These are phyloP conservation scores for Leptinotarsa texana DNA, from an alignment of 1,140 invertebrate genomes.

Conservation along the genomic window DNA sequence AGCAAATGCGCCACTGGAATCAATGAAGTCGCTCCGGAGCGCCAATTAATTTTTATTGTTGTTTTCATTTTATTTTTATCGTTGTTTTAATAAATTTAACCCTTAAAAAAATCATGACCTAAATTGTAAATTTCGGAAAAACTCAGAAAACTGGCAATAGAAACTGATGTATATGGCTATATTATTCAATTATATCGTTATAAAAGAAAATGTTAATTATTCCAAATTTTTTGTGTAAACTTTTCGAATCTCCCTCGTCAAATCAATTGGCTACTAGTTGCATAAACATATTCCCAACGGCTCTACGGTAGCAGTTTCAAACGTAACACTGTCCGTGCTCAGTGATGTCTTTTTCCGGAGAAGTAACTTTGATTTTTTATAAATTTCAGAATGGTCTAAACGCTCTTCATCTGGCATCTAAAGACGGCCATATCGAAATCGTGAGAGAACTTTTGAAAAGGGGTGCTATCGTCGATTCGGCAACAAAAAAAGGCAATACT, in stretches of 20 bases:
- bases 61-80: too few relatives aligned
- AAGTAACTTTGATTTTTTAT: constrained; percentile 19
- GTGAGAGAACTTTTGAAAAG: constrained; percentile 88
- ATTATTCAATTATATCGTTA: too few relatives aligned
- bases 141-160: too few relatives aligned
- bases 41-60: too few relatives aligned
- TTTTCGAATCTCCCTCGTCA: neutral
- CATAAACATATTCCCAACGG: neutral
- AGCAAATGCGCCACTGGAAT: too few relatives aligned
- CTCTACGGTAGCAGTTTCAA: neutral
- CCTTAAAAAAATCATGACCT: too few relatives aligned
- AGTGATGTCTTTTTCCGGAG: neutral
- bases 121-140: too few relatives aligned
- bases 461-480: constrained; percentile 92
- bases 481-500: constrained; percentile 99
- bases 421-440: constrained; percentile 95
- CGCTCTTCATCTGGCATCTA: constrained; percentile 95
- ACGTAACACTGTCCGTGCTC: neutral
- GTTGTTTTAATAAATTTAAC: too few relatives aligned
- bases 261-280: neutral
- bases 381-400: constrained; percentile 90
- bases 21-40: too few relatives aligned
- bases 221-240: neutral
- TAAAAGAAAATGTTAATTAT: too few relatives aligned
- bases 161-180: too few relatives aligned